Percentiles rank a stretch among this genome's conserved stretches.
Conservation (phyloP, 2,113 vertebrate species). For the Thryonomys swinderianus region DNA sequence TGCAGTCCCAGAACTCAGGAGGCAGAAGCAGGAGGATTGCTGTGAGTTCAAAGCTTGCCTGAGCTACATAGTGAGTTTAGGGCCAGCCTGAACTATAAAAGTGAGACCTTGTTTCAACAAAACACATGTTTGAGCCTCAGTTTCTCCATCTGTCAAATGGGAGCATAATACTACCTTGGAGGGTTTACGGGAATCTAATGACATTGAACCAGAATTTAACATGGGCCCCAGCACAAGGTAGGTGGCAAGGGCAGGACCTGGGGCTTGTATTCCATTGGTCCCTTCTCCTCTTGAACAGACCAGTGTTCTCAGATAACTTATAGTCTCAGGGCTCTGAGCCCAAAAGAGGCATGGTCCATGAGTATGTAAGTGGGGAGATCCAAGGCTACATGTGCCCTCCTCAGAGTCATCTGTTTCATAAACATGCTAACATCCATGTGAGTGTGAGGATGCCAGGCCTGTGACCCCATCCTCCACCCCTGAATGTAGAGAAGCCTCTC, state of each 20-base stretch:
- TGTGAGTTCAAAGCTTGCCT: too few species aligned
- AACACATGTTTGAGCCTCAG: neutral
- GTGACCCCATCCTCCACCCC: accelerated
- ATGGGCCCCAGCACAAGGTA: neutral
- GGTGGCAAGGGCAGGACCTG: neutral
- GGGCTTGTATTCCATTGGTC: neutral
- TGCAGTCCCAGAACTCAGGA: too few species aligned
- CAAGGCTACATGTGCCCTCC: accelerated
- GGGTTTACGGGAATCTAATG: neutral
- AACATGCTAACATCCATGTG: neutral
- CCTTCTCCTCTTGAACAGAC: neutral
- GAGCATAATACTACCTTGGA: accelerated
- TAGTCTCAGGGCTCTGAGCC: neutral
- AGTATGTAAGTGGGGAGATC: accelerated
- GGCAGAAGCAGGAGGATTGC: too few species aligned
- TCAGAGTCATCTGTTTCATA: neutral
- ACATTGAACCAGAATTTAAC: neutral
- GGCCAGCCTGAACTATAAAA: too few species aligned
- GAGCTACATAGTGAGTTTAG: too few species aligned
- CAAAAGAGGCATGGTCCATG: neutral
- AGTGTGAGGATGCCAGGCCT: accelerated
- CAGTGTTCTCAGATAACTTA: neutral
- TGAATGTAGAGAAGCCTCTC: accelerated
- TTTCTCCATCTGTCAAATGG: neutral
- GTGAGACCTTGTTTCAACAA: too few species aligned